Conservation (phyloP, 2,888 invertebrate species). For the Habrosyne pyritoides region DNA sequence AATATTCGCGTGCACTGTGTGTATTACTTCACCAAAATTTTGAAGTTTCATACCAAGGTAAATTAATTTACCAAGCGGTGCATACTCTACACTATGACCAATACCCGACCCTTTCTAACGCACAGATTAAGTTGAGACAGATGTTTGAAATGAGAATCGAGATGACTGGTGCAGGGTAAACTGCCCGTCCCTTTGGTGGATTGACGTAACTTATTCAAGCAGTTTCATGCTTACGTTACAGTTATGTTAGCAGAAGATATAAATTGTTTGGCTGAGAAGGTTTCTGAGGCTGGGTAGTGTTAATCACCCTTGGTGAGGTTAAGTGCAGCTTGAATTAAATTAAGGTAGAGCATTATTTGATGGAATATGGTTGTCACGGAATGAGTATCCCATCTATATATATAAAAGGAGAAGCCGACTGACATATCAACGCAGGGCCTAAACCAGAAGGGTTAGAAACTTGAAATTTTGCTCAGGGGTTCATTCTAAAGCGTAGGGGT, state of each 20-base stretch:
- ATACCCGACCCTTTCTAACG: not conserved
- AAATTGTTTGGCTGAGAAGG: not conserved
- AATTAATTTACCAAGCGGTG: not conserved
- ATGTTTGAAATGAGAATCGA: not conserved
- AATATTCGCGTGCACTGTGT: not conserved
- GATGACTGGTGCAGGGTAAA: not conserved
- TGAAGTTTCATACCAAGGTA: not conserved
- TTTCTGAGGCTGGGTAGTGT: not conserved
- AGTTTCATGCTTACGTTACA: not conserved
- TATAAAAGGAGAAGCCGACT: too few relatives aligned
- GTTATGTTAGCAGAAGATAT: not conserved
- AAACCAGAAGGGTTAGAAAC: too few relatives aligned
- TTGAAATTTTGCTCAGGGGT: too few relatives aligned
- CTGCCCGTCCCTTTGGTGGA: not conserved
- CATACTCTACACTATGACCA: not conserved
- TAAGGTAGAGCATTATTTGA: too few relatives aligned
- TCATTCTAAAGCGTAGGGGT: too few relatives aligned
- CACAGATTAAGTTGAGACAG: not conserved
- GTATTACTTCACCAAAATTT: not conserved
- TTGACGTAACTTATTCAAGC: not conserved
- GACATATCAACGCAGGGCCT: too few relatives aligned
- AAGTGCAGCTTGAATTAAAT: too few relatives aligned
- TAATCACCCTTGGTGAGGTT: too few relatives aligned
- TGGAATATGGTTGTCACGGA: too few relatives aligned
- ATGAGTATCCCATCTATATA: too few relatives aligned